Conservation (phyloP, 1,140 invertebrate species). For the Dendrolimus punctatus region DNA sequence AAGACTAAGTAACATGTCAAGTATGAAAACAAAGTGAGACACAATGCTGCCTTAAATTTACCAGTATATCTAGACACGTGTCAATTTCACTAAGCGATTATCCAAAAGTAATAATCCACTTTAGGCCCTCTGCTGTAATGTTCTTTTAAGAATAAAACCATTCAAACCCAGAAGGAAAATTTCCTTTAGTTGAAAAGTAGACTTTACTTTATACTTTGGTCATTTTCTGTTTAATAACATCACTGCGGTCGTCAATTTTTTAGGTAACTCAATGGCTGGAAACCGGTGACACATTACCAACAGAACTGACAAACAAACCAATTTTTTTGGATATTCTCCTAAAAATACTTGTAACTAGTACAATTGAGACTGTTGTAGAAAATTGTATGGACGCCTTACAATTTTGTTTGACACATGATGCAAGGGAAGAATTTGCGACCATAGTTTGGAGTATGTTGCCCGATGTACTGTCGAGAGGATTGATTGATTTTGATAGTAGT, state of each 20-base stretch:
- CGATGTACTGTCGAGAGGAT: slow-evolving; percentile 32
- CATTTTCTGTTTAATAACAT: too few species aligned
- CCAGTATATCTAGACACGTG: too few species aligned
- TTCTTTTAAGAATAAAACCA: too few species aligned
- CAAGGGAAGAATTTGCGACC: slow-evolving; percentile 33
- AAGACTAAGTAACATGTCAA: too few species aligned
- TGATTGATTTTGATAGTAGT: slow-evolving; percentile 36
- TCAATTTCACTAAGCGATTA: too few species aligned
- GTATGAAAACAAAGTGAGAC: too few species aligned
- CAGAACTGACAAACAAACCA: slow-evolving; percentile 40
- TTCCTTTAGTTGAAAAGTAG: too few species aligned
- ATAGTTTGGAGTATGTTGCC: slow-evolving; percentile 44
- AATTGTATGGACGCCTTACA: slow-evolving; percentile 44
- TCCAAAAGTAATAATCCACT: too few species aligned
- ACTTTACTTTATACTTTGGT: too few species aligned
- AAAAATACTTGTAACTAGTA: slow-evolving; percentile 37
- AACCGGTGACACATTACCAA: slow-evolving; percentile 39
- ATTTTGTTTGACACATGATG: slow-evolving; percentile 29
- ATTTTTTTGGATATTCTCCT: slow-evolving; percentile 46
- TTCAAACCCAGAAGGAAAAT: too few species aligned
- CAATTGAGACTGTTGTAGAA: slow-evolving; percentile 21
- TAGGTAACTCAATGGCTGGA: slow-evolving; percentile 56
- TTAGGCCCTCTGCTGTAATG: too few species aligned
- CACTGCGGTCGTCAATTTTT: slow-evolving; percentile 8
- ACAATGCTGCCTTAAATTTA: too few species aligned